These are phyloP conservation scores for Athrips mouffetella DNA, from an alignment of 2,888 invertebrate genomes.

Conservation along the genomic window DNA sequence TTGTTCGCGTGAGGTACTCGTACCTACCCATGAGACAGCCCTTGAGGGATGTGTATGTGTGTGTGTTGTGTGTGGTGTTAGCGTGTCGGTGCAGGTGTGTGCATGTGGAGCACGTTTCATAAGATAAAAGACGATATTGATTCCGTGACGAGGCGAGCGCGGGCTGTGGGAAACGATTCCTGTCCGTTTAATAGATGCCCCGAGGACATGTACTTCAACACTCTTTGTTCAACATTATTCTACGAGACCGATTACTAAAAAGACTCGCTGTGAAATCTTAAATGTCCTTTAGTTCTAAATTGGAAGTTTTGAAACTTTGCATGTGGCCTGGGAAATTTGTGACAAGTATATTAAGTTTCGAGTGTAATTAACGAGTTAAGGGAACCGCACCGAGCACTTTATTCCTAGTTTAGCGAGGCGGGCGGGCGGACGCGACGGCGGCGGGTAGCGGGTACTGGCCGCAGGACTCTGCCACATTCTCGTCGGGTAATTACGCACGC, in stretches of 20 bases:
- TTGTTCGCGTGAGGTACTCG: conserved; percentile 39
- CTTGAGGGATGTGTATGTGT: conserved; percentile 25
- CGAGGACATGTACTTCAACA: conserved; percentile 53
- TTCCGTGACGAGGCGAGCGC: conserved; percentile 72
- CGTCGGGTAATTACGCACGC: conserved; percentile 72
- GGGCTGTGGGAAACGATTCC: conserved; percentile 74
- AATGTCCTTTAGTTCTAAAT: conserved; percentile 9
- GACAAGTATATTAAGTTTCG: conserved; percentile 57
- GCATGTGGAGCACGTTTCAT: conserved; percentile 71
- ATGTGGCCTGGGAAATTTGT: conserved; percentile 36
- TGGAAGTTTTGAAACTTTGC: conserved; percentile 17
- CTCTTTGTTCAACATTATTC: conserved; percentile 46
- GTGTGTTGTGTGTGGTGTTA: conserved; percentile 36
- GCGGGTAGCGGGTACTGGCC: conserved; percentile 50
- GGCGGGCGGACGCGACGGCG: conserved; percentile 40
- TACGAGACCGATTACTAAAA: conserved; percentile 44
- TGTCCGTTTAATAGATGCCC: conserved; percentile 69
- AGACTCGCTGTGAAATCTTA: conserved; percentile 11
- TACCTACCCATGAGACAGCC: conserved; percentile 25
- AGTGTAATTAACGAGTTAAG: conserved; percentile 68
- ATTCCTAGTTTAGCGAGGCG: conserved; percentile 62
- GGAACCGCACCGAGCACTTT: conserved; percentile 60
- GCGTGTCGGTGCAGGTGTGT: too few relatives aligned
- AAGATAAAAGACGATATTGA: conserved; percentile 77
- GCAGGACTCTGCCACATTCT: conserved; percentile 70